Evolutionary conservation across 2,888 invertebrate species (phyloP), one percentile per base, ranked within the genome.

Genomic region (Pandemis cinnamomeana): DNA sequence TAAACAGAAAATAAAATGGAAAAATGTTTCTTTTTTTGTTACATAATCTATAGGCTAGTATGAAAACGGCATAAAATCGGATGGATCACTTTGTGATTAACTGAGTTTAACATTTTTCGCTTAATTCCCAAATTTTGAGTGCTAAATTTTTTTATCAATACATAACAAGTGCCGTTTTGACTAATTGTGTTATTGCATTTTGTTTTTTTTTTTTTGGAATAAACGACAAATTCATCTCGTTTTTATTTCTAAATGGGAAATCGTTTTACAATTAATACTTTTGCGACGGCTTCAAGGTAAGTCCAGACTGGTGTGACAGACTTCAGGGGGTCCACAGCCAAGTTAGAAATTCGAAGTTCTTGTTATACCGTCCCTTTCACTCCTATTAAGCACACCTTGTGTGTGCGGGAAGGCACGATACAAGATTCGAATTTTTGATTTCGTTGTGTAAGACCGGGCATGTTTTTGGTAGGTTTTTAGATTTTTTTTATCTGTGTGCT

Each of bases 21-120:
- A 15, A 55, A 2, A 8, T 7, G 5, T 7, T 53, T 15, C 15
- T 7, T 46, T 10, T 11, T 10, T 7, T 55, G 10, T 5, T 11
- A 44, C 11, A 41, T 36, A 36, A 36, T 36, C 27, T 36, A 36
- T 8, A n/a, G 3, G 7, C 58, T 41, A 27, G 42, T 27, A 44
- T 10, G 20, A 46, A 53, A 60, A 2, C 51, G 20, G 41, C 58
- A 82, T 77, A 75, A 86, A 88, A 88, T 89, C 85, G 89, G 87
- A 82, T 89, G 90, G 89, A 90, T 85, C 85, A 84, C 84, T 64
- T 78, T 78, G 82, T 86, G 63, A 83, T 82, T 88, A 89, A 90
- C 84, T 80, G 78, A 76, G 72, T 78, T 79, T 81, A 83, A 81
- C 77, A 68, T 8, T 68, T 77, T 77, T 75, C 75, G 72, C 71